Evolutionary conservation across 1,140 invertebrate genomes (phyloP).

Genomic region (Drosophila lini): DNA sequence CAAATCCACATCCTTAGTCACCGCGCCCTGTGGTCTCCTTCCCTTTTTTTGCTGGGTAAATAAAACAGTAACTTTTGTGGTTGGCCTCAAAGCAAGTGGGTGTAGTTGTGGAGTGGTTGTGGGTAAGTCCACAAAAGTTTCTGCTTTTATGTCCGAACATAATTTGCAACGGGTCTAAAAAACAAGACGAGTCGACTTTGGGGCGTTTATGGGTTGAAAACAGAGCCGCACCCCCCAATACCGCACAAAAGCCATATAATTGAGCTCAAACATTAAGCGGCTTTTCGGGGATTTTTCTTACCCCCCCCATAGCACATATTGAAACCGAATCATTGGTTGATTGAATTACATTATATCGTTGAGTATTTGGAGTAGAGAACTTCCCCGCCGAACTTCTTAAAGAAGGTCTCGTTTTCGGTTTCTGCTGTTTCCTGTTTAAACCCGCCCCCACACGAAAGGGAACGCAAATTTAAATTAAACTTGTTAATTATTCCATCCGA

Average conservation of each 20-base stretch:
- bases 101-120: conserved; percentile 23
- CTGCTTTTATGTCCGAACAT: conserved; percentile 58
- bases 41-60: conserved; percentile 35
- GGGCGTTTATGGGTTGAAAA: conserved; percentile 45
- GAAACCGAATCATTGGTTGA: conserved; percentile 58
- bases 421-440: conserved; percentile 59
- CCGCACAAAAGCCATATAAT: conserved; percentile 72
- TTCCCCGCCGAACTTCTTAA: conserved; percentile 24
- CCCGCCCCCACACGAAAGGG: conserved; percentile 52
- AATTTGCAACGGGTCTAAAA: conserved; percentile 58
- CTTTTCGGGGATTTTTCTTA: conserved; percentile 41
- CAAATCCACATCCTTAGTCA: conserved; percentile 14
- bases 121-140: conserved; percentile 24
- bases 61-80: conserved; percentile 67
- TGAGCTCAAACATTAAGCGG: conserved; percentile 75
- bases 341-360: conserved; percentile 60
- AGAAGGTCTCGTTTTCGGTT: conserved; percentile 40
- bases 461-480: conserved; percentile 76
- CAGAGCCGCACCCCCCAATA: background rate
- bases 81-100: conserved; percentile 44
- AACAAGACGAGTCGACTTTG: conserved; percentile 57
- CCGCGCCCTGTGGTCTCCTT: conserved; percentile 7
- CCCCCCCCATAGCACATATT: conserved; percentile 2
- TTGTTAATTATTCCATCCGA: conserved; percentile 67
- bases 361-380: background rate